Conservation (phyloP, 2,797 vertebrate species). For the Channallabes apus region DNA sequence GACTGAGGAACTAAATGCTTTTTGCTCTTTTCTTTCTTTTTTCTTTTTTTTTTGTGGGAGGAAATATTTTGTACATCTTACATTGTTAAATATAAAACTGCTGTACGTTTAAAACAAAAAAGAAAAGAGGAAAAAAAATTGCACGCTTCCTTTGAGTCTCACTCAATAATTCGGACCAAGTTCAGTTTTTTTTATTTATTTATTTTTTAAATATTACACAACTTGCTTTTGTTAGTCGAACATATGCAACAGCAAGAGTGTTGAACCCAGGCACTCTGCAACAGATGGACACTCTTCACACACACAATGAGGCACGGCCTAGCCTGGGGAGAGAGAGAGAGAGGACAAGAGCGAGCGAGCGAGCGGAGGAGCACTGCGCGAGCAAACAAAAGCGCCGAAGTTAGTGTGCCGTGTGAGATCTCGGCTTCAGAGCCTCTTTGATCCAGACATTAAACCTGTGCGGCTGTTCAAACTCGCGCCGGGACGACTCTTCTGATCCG, state of each 20-base stretch:
- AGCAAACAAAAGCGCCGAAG: conserved; percentile 61
- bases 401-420: conserved; percentile 69
- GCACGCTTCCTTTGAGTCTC: not conserved
- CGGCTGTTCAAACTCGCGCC: conserved; percentile 75
- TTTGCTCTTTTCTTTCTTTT: not conserved
- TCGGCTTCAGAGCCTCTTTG: conserved; percentile 75
- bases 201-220: conserved; percentile 19
- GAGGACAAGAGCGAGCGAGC: not conserved
- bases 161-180: conserved; percentile 20
- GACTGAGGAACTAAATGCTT: not conserved
- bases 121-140: not conserved
- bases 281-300: conserved; percentile 56
- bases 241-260: conserved; percentile 52
- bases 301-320: conserved; percentile 36
- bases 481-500: conserved; percentile 75
- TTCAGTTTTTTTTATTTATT: not conserved
- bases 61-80: not conserved
- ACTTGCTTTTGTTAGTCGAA: conserved; percentile 37
- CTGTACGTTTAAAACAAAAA: not conserved
- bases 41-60: too few relatives aligned
- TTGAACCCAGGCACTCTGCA: conserved; percentile 45
- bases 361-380: conserved; percentile 20
- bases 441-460: conserved; percentile 75
- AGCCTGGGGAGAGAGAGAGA: conserved; percentile 42
- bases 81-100: not conserved